phyloP scores from a whole-genome alignment of 2,113 vertebrate species.

The Phodopus roborovskii region DNA sequence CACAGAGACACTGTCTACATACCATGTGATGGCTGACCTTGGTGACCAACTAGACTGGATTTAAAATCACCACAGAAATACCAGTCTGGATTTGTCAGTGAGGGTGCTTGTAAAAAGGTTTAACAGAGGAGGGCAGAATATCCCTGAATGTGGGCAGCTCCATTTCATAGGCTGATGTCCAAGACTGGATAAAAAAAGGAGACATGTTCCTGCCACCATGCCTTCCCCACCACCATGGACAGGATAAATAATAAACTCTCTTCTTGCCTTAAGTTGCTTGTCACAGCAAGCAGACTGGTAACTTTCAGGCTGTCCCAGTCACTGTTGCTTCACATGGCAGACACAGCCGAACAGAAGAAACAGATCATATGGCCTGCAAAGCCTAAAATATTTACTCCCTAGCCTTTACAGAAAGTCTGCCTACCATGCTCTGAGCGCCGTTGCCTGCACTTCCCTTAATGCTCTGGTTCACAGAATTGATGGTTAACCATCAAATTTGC shows the following conservation, averaged over 20 bases:
- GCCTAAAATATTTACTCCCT: not conserved
- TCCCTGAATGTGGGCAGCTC: not conserved
- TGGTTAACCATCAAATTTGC: not conserved
- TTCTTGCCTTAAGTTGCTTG: not conserved
- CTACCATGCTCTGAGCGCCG: not conserved
- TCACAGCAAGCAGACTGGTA: not conserved
- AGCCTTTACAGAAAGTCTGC: not conserved
- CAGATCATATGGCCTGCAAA: not conserved
- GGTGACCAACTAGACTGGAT: not conserved
- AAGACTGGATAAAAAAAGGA: not conserved
- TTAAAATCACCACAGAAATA: not conserved
- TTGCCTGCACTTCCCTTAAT: not conserved
- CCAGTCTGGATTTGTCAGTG: not conserved
- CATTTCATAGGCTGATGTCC: not conserved
- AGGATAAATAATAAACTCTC: not conserved
- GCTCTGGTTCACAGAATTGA: not conserved
- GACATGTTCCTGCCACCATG: not conserved
- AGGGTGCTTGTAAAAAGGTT: not conserved
- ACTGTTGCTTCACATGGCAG: not conserved
- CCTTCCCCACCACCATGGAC: not conserved
- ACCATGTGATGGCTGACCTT: not conserved
- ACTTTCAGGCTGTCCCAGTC: not conserved
- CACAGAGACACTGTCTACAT: too few relatives aligned
- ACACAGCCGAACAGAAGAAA: fast-evolving
- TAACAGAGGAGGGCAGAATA: not conserved